phyloP scores from a whole-genome alignment of 2,797 vertebrate species.

The Bovichtus variegatus region DNA sequence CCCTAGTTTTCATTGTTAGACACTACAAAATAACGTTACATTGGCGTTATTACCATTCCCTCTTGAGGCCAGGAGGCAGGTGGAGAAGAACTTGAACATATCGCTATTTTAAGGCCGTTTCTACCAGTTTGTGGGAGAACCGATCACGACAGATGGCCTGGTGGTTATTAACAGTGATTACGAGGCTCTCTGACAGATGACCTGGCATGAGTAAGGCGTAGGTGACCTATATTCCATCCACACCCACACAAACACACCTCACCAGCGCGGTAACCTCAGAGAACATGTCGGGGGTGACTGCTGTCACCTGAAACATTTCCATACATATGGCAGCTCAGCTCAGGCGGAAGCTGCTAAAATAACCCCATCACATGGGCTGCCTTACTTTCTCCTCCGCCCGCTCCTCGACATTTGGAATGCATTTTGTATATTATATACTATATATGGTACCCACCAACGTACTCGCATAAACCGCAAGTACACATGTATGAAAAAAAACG shows the following conservation, averaged over 20 bases:
- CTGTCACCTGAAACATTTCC: slow-evolving; percentile 54
- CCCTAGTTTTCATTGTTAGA: neutral
- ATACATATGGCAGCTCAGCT: slow-evolving; percentile 67
- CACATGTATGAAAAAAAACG: slow-evolving; percentile 7
- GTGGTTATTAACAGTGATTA: slow-evolving; percentile 21
- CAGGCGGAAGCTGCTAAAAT: slow-evolving; percentile 50
- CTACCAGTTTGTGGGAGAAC: slow-evolving; percentile 7
- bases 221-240: slow-evolving; percentile 21
- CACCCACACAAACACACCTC: slow-evolving; percentile 19
- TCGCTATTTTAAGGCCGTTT: neutral
- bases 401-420: neutral
- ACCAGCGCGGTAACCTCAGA: slow-evolving; percentile 50
- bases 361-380: slow-evolving; percentile 32
- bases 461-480: neutral
- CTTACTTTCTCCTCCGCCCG: neutral
- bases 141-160: slow-evolving; percentile 24
- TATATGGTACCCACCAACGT: neutral
- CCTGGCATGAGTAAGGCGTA: slow-evolving; percentile 34
- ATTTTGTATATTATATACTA: neutral
- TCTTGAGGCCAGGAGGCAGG: too few species aligned
- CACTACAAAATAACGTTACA: neutral
- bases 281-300: slow-evolving; percentile 51
- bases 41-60: neutral
- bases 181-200: slow-evolving; percentile 35
- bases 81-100: neutral